Base-by-base conservation (phyloP, 1,140 invertebrate species). In the Drosophila nigromelanica region DNA sequence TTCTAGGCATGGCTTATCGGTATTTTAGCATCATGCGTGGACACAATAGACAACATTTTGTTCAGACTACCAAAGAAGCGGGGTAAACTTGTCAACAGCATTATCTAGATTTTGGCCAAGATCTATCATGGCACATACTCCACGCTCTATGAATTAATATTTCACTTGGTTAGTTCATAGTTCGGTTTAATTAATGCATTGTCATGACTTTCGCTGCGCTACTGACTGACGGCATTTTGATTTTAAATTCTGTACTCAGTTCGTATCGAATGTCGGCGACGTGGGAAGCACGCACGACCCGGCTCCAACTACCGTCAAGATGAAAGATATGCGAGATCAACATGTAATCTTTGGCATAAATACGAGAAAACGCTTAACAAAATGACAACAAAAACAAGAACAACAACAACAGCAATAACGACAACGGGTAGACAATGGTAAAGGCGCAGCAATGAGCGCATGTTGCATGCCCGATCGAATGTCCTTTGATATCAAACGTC, bases 301-400 rank as follows among this genome's bases (percentile, higher is more conserved):
- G 33, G 73, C 72, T 70, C 42, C 60, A 67, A 56, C 56, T 40
- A 62, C 62, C 74, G 71, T 75, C 70, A 73, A 86, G 83, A 86
- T 86, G 75, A 86, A 86, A 86, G 82, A 86, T 86, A 86, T 82
- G 83, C 82, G 82, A 86, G 82, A 86, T 86, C 82, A 86, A 86
- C 82, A 87, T 86, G 82, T 89, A 86, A 86, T 86, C 82, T 86
- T 86, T 86, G 78, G 64, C 82, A 86, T 86, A 78, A 87, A 81
- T 81, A 76, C 78, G 61, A 73, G 62, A 70, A 69, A 86, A 76
- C 83, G 82, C 63, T 86, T 87, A 87, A 89, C 82, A 70, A 70
- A 73, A 72, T 78, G 79, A 82, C 71, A 78, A 82, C 59, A 69
- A 43, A 67, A 51, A 42, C 40, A 52, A 42, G 59, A 73, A 47